These are phyloP conservation scores for Drosophila stalkeri DNA, from an alignment of 2,888 invertebrate species.

Conservation along the genomic window DNA sequence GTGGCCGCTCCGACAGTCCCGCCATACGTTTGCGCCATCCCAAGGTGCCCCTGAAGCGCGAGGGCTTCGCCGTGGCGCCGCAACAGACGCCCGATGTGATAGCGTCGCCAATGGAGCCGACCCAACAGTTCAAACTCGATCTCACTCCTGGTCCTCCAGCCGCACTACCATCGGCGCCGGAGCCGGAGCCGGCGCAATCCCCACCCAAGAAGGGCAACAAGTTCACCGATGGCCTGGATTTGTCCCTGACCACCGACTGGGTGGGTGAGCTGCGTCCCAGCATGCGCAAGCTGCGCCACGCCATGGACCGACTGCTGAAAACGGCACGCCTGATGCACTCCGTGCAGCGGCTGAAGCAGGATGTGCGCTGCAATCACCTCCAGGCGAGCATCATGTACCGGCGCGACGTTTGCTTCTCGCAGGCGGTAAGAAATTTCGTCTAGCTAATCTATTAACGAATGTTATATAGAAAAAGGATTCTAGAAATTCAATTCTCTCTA, in stretches of 20 bases:
- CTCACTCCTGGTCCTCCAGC: slow-evolving; percentile 38
- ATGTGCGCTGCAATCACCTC: slow-evolving; percentile 90
- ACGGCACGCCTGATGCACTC: slow-evolving; percentile 92
- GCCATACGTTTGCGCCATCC: slow-evolving; percentile 88
- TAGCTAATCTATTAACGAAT: neutral
- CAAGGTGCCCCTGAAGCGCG: slow-evolving; percentile 79
- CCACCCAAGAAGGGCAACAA: slow-evolving; percentile 88
- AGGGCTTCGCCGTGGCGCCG: slow-evolving; percentile 77
- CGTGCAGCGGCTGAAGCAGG: slow-evolving; percentile 92
- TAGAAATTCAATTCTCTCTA: too few relatives aligned
- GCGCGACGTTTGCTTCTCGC: slow-evolving; percentile 95
- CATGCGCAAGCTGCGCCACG: slow-evolving; percentile 91
- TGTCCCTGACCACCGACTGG: slow-evolving; percentile 90
- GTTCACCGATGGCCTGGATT: slow-evolving; percentile 90
- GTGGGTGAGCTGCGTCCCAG: slow-evolving; percentile 91
- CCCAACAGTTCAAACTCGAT: slow-evolving; percentile 60
- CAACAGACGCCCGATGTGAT: slow-evolving; percentile 82
- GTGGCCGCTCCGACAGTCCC: slow-evolving; percentile 90
- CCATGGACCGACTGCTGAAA: slow-evolving; percentile 91
- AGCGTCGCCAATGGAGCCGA: slow-evolving; percentile 48
- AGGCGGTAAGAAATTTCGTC: slow-evolving; percentile 89
- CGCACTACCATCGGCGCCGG: neutral
- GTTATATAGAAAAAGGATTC: too few relatives aligned
- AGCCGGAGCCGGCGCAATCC: neutral
- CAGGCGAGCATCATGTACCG: slow-evolving; percentile 91